Percentiles rank a stretch among this genome's conserved stretches.
Conservation (phyloP, 1,140 invertebrate genomes). For the Medauroidea extradentata region DNA sequence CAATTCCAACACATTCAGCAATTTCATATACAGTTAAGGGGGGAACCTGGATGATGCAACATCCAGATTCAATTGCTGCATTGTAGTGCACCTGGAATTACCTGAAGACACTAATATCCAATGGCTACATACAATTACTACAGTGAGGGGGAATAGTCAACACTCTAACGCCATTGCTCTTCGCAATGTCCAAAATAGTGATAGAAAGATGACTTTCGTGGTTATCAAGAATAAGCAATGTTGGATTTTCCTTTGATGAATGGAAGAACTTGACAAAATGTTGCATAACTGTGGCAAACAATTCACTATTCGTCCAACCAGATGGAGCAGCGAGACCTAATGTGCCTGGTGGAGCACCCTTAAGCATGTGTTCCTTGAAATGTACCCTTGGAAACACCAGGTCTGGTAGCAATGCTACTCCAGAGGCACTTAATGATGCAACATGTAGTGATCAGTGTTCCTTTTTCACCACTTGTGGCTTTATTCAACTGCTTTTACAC, state of each 20-base stretch:
- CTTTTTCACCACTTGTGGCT: conserved; percentile 37
- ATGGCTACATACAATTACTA: too few species aligned
- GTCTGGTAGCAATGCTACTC: conserved; percentile 39
- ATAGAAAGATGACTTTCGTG: conserved; percentile 25
- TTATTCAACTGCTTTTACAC: conserved; percentile 27
- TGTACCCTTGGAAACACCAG: conserved; percentile 41
- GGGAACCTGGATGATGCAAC: conserved; percentile 19
- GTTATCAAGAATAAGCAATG: too few species aligned
- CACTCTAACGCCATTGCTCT: conserved; percentile 26
- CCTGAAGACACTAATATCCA: too few species aligned
- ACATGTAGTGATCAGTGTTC: conserved; percentile 41
- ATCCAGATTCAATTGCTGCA: conserved; percentile 18
- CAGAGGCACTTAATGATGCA: conserved; percentile 38
- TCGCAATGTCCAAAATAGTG: too few species aligned
- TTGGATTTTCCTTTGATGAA: conserved; percentile 13
- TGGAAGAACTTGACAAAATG: conserved; percentile 38
- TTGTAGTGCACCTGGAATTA: too few species aligned
- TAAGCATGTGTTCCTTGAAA: conserved; percentile 34
- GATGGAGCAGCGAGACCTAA: conserved; percentile 29
- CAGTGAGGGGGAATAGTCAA: conserved; percentile 33
- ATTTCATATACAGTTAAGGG: conserved; percentile 24
- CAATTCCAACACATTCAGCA: conserved; percentile 16
- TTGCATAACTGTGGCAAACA: conserved; percentile 34
- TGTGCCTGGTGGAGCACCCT: conserved; percentile 33
- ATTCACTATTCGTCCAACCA: conserved; percentile 39